Percentiles rank a stretch among this genome's conserved stretches.
Evolutionary conservation across 2,113 vertebrate species (phyloP).

Genomic region (Epinephelus moara): DNA sequence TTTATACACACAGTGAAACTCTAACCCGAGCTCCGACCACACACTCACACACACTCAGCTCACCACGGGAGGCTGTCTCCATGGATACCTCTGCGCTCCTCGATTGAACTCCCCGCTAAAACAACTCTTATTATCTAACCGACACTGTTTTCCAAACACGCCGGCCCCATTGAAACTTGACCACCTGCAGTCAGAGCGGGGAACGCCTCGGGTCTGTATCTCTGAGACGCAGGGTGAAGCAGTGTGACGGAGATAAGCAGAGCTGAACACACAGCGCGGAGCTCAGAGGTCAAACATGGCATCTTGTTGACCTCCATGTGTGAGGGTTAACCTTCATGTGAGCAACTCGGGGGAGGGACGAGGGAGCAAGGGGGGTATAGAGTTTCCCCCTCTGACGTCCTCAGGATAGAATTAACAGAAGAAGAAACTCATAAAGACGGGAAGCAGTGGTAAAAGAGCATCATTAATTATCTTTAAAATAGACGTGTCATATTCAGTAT

Average conservation of each 20-base stretch:
- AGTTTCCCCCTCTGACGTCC: conserved; percentile 29
- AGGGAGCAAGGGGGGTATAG: conserved; percentile 26
- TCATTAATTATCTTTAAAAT: neutral
- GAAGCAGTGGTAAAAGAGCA: neutral
- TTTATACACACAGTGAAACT: conserved; percentile 66
- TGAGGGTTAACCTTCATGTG: conserved; percentile 12
- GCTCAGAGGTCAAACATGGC: conserved; percentile 20
- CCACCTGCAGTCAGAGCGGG: conserved; percentile 19
- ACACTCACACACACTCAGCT: conserved; percentile 42
- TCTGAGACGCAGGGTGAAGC: conserved; percentile 12
- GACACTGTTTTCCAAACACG: conserved; percentile 32
- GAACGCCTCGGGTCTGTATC: neutral
- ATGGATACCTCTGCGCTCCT: conserved; percentile 69
- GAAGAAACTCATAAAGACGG: neutral
- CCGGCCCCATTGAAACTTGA: conserved; percentile 35
- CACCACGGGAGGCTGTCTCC: conserved; percentile 62
- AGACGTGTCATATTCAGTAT: neutral
- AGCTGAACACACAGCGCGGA: neutral
- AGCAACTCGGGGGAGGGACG: neutral
- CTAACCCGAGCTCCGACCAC: conserved; percentile 52
- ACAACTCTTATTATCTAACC: conserved; percentile 34
- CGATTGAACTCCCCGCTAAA: conserved; percentile 37
- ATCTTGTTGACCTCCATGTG: conserved; percentile 60
- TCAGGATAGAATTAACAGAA: neutral
- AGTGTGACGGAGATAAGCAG: conserved; percentile 20